phyloP scores from a whole-genome alignment of 2,888 invertebrate species.

The Drosophila mercatorum region DNA sequence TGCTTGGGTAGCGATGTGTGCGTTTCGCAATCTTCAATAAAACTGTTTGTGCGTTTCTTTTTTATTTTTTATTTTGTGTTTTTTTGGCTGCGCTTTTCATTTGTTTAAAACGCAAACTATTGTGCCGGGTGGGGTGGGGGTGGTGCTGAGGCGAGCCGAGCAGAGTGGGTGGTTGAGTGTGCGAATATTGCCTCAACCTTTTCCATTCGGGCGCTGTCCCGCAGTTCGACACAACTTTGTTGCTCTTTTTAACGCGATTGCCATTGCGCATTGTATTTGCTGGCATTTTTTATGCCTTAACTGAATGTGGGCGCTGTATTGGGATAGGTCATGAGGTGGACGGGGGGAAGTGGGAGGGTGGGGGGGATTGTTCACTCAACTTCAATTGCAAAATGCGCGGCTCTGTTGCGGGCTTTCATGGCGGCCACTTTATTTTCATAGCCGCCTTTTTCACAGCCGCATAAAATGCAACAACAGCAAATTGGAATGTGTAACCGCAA shows the following conservation, averaged over 20 bases:
- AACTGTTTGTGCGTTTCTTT: slow-evolving; percentile 62
- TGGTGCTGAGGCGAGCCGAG: no score
- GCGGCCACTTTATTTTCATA: slow-evolving; percentile 78
- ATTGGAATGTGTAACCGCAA: slow-evolving; percentile 79
- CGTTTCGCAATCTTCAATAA: slow-evolving; percentile 78
- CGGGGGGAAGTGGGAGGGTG: not conserved
- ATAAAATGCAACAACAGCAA: slow-evolving; percentile 81
- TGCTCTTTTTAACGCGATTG: slow-evolving; percentile 76
- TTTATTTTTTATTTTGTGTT: slow-evolving; percentile 29
- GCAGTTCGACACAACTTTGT: slow-evolving; percentile 65
- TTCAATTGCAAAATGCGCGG: slow-evolving; percentile 39
- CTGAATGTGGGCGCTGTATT: slow-evolving; percentile 21
- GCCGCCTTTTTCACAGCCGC: slow-evolving; percentile 79
- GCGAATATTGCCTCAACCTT: slow-evolving; percentile 8
- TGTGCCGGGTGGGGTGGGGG: slow-evolving; percentile 36
- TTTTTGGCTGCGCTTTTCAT: slow-evolving; percentile 71
- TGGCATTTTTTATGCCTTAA: slow-evolving; percentile 68
- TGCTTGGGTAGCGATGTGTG: slow-evolving; percentile 17
- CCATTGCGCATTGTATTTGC: slow-evolving; percentile 75
- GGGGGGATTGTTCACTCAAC: slow-evolving; percentile 25
- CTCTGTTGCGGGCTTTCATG: slow-evolving; percentile 58
- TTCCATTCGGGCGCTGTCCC: slow-evolving; percentile 6
- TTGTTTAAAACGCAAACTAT: slow-evolving; percentile 81
- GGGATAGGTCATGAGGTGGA: not conserved
- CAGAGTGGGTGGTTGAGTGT: not conserved